phyloP scores from a whole-genome alignment of 2,888 invertebrate genomes.

The Meghimatium bilineatum region DNA sequence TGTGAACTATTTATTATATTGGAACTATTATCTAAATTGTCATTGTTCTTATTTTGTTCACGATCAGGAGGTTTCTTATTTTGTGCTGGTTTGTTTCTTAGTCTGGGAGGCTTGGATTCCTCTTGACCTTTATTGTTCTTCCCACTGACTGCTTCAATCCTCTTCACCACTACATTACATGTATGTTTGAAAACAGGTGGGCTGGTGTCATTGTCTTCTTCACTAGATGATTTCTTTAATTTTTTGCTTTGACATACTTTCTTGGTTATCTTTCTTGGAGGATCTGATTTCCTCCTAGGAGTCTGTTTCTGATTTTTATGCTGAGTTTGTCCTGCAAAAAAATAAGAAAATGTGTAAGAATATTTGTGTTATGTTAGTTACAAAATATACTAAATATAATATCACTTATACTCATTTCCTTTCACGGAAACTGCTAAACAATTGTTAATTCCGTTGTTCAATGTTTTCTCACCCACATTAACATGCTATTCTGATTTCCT shows the following conservation, averaged over 20 bases:
- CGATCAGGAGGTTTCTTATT: slow-evolving; percentile 28
- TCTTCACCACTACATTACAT: slow-evolving; percentile 45
- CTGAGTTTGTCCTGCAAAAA: slow-evolving; percentile 8
- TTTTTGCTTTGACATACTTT: not conserved
- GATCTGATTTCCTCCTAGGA: slow-evolving; percentile 35
- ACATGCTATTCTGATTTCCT: no score
- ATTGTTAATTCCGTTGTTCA: no score
- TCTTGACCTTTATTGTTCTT: slow-evolving; percentile 14
- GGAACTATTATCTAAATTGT: not conserved
- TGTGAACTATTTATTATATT: not conserved
- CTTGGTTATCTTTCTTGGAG: slow-evolving; percentile 22
- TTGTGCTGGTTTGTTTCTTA: slow-evolving; percentile 34
- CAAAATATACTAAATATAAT: no score
- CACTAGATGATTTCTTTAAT: slow-evolving; percentile 20
- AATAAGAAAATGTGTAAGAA: not conserved
- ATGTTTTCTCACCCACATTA: no score
- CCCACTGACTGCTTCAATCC: slow-evolving; percentile 30
- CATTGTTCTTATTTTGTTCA: not conserved
- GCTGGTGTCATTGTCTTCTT: slow-evolving; percentile 15
- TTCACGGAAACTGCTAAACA: no score
- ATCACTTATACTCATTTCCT: no score
- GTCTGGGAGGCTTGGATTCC: slow-evolving; percentile 20
- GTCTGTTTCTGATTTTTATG: slow-evolving; percentile 16
- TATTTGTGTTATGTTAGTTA: no score
- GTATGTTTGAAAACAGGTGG: slow-evolving; percentile 40